phyloP scores from a whole-genome alignment of 2,888 invertebrate species.

The Quadroppia sp. region DNA sequence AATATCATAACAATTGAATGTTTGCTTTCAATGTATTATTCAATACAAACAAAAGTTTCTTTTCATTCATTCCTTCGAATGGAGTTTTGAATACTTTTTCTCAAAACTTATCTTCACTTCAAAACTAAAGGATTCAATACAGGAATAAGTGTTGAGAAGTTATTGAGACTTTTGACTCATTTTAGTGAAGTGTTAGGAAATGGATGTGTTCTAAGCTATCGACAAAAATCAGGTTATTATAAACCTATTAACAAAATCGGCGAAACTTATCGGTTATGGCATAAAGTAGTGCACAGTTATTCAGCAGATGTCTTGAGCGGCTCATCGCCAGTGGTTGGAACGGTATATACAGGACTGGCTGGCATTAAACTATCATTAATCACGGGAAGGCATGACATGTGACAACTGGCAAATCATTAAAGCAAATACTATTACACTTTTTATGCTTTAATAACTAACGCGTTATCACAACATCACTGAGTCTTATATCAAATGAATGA shows the following conservation, averaged over 20 bases:
- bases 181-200: too few species aligned
- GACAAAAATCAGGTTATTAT: conserved; percentile 18
- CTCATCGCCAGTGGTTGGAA: not conserved
- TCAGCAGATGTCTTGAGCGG: conserved; percentile 15
- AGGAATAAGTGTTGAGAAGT: too few species aligned
- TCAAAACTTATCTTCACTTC: too few species aligned
- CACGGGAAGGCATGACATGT: conserved; percentile 2
- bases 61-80: too few species aligned
- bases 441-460: not conserved
- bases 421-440: conserved; percentile 14
- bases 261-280: conserved; percentile 2
- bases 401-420: conserved; percentile 19
- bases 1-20: too few species aligned
- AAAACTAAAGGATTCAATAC: not conserved
- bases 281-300: not conserved
- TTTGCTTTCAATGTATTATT: too few species aligned
- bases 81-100: too few species aligned
- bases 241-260: conserved; percentile 18
- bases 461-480: not conserved
- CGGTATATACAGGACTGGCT: not conserved
- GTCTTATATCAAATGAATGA: not conserved
- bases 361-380: conserved; percentile 18
- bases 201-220: not conserved
- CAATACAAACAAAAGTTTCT: too few species aligned
- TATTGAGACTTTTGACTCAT: too few species aligned